Base-by-base conservation (phyloP, 2,888 invertebrate species). In the Gastrophysa polygoni region DNA sequence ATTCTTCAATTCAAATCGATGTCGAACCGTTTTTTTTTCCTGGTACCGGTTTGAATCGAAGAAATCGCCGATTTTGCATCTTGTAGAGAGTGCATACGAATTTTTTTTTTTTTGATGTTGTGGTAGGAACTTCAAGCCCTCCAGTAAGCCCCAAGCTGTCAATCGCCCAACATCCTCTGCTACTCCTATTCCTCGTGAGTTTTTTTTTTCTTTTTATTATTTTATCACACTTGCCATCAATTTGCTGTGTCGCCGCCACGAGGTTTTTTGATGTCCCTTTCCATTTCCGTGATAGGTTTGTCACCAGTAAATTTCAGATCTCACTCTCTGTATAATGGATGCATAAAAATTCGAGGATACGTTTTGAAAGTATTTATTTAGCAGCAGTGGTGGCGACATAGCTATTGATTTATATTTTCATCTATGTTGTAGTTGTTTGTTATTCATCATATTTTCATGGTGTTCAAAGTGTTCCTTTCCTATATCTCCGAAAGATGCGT, bases 101-200 rank as follows among this genome's bases (percentile, higher is more conserved):
- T 66, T 59, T 66, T 34, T 58, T 66, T 34, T 58, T 67, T 38
- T 63, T 66, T 69, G 69, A 57, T 78, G 74, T 75, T 78, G 72
- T 77, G 74, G 61, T 83, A 89, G 89, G 78, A 89, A 88, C 81
- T 88, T 85, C 78, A 82, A 88, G 72, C 85, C 85, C 63, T 87
- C 89, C 44, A 83, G 86, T 69, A 84, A 81, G 74, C 77, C 77
- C 73, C 77, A 76, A 64, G 73, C 77, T 73, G 75, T 78, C 75
- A 76, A 76, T 74, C 79, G 81, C 55, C 79, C 81, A 72, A 84
- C 85, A 71, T 77, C 82, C 73, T 75, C 78, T 73, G 81, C 79
- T 71, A 80, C 80, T 71, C 77, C 80, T 69, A 80, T 78, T 77
- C 78, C 80, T 75, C 73, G 82, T 83, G 81, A 82, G 82, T 82